Evolutionary conservation across 1,140 invertebrate species (phyloP).

Genomic region (Ridgeia piscesae): DNA sequence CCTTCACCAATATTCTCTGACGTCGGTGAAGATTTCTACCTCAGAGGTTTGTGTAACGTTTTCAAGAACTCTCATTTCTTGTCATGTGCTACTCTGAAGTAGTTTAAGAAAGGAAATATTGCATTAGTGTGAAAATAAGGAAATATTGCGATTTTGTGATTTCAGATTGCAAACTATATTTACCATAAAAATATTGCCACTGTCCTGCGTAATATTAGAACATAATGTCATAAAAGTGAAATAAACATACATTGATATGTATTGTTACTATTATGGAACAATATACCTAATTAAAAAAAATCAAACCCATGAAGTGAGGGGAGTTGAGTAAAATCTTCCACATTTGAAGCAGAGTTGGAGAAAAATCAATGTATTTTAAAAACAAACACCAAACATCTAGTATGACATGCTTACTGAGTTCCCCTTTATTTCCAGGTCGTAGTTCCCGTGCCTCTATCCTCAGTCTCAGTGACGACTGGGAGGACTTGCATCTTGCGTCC

Average conservation of each 20-base stretch:
- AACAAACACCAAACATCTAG: background rate
- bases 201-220: too few species aligned
- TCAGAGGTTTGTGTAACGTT: background rate
- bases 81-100: background rate
- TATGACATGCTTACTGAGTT: background rate
- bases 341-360: too few species aligned
- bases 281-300: too few species aligned
- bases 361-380: too few species aligned
- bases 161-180: background rate
- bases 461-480: background rate
- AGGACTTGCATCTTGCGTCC: background rate
- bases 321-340: too few species aligned
- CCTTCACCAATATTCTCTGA: background rate
- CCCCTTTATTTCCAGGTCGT: background rate
- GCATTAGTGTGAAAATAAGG: background rate
- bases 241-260: too few species aligned
- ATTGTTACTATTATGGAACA: too few species aligned
- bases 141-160: background rate
- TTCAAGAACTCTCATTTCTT: background rate
- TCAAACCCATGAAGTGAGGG: too few species aligned
- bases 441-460: background rate
- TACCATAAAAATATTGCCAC: background rate
- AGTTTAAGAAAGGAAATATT: background rate
- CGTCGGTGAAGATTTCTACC: background rate
- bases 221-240: too few species aligned